These are phyloP conservation scores for Styela plicata DNA, from an alignment of 23 tunicate species.

Conservation along the genomic window DNA sequence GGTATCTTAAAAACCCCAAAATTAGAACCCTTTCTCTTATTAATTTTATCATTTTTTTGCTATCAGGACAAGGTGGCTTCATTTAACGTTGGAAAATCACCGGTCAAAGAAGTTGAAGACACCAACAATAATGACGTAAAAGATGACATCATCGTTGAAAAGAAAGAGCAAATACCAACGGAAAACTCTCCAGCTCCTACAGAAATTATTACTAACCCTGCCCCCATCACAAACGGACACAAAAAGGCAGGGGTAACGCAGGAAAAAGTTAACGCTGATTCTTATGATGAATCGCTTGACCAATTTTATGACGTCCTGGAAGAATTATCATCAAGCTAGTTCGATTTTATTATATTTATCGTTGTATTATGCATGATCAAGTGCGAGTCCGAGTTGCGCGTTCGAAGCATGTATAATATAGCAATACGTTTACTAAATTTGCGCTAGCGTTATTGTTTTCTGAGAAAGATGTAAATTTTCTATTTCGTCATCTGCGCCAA, in stretches of 20 bases:
- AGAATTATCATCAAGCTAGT: constrained; percentile 35
- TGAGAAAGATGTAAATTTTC: not conserved
- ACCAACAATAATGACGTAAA: not conserved
- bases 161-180: not conserved
- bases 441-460: not conserved
- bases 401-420: too few relatives aligned
- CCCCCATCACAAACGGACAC: constrained; percentile 1
- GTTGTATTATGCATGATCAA: not conserved
- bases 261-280: constrained; percentile 31
- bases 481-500: not conserved
- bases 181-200: not conserved
- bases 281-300: constrained; percentile 88
- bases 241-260: not conserved
- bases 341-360: too few relatives aligned
- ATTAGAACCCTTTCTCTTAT: too few relatives aligned
- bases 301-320: constrained; percentile 89
- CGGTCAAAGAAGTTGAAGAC: not conserved
- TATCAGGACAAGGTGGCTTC: constrained; percentile 6
- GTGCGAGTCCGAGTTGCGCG: not conserved
- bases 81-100: constrained; percentile 14
- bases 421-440: too few relatives aligned
- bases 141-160: not conserved
- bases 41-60: too few relatives aligned
- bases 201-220: constrained; percentile 10
- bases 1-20: too few relatives aligned